Percentiles rank a stretch among this genome's conserved stretches.
These are phyloP conservation scores for Atrichornis clamosus DNA, from an alignment of 2,113 vertebrate genomes.

Conservation along the genomic window DNA sequence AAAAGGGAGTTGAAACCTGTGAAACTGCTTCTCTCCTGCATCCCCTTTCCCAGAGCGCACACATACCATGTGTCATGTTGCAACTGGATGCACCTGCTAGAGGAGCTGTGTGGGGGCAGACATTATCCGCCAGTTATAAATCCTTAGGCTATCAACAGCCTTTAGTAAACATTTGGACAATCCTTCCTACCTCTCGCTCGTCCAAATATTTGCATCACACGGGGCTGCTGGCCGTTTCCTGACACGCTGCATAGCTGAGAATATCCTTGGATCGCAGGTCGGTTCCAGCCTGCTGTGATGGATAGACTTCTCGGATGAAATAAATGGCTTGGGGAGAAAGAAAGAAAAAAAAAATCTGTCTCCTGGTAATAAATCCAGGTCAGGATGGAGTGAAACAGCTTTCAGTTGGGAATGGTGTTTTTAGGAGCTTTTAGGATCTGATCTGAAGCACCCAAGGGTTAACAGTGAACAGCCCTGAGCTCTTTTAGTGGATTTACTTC, in stretches of 20 bases:
- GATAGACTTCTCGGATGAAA: not conserved
- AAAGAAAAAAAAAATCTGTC: not conserved
- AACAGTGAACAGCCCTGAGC: not conserved
- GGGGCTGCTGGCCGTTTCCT: constrained; percentile 52
- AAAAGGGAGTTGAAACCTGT: not conserved
- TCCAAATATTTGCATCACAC: constrained; percentile 66
- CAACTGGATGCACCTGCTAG: constrained; percentile 33
- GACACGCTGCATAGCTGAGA: constrained; percentile 15
- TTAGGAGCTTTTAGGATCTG: constrained; percentile 3
- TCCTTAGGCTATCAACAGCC: constrained; percentile 39
- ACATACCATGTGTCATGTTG: not conserved
- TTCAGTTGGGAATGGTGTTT: not conserved
- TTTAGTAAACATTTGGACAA: constrained; percentile 61
- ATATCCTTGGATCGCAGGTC: not conserved
- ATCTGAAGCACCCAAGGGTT: not conserved
- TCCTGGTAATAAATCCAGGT: constrained; percentile 28
- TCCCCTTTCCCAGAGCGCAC: not conserved
- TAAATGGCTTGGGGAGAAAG: not conserved
- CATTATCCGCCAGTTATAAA: constrained; percentile 9
- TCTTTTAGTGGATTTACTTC: not conserved
- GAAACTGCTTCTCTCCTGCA: not conserved
- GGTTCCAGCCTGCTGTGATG: not conserved
- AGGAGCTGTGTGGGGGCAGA: not conserved
- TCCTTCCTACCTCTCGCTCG: constrained; percentile 52
- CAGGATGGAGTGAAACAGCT: not conserved